A percentile compares a stretch with the other conserved stretches of the same genome.
Evolutionary conservation across 2,113 vertebrate species (phyloP).

Genomic region (Gnathonemus echidnorhynchus): DNA sequence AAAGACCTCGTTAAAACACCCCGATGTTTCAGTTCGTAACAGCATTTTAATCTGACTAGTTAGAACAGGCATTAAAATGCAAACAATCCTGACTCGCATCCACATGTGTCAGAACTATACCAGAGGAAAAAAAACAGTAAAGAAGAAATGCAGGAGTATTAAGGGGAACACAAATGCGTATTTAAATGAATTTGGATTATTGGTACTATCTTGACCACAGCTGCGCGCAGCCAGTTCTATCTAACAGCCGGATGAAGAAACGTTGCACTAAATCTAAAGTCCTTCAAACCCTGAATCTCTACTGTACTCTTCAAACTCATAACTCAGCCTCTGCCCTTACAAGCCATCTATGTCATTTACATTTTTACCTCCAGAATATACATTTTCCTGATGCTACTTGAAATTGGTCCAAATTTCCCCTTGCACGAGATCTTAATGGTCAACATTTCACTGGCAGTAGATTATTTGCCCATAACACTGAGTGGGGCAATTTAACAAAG

Average conservation of each 20-base stretch:
- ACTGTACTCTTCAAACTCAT: background rate
- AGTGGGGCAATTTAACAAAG: background rate
- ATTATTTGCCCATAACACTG: background rate
- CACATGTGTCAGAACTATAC: background rate
- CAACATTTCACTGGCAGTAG: background rate
- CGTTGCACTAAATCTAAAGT: background rate
- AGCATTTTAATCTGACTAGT: background rate
- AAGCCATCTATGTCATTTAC: background rate
- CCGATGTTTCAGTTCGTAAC: background rate
- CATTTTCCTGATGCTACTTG: background rate
- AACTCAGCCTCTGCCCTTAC: background rate
- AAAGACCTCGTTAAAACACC: background rate
- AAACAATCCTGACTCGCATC: background rate
- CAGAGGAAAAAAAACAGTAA: background rate
- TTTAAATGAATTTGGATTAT: background rate
- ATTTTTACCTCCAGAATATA: background rate
- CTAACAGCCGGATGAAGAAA: background rate
- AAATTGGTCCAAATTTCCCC: background rate
- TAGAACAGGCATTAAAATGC: background rate
- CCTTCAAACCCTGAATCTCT: background rate
- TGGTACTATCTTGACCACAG: background rate
- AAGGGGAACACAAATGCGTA: background rate
- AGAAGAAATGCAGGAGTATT: background rate
- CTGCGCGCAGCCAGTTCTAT: background rate
- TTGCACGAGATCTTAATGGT: background rate